phyloP scores from a whole-genome alignment of 2,113 vertebrate genomes.

The Sapayoa aenigma region DNA sequence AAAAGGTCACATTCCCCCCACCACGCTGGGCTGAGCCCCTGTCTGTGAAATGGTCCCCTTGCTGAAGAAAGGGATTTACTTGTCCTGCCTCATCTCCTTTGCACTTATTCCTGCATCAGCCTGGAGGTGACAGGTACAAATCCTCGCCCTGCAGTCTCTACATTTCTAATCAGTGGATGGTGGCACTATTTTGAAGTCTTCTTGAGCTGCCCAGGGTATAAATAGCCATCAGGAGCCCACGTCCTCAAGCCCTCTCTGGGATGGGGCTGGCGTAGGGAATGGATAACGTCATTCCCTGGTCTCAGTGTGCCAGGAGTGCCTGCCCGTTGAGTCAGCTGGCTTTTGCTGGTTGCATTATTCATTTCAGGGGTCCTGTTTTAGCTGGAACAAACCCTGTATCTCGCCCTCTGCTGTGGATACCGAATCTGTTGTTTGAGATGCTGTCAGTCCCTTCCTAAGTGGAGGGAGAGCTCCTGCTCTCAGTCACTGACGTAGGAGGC shows the following conservation, averaged over 20 bases:
- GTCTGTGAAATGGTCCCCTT: not conserved
- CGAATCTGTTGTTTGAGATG: not conserved
- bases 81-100: not conserved
- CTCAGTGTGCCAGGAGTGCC: not conserved
- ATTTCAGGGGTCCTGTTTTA: constrained; percentile 25
- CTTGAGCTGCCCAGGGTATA: not conserved
- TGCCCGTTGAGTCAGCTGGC: not conserved
- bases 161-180: not conserved
- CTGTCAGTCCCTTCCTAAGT: not conserved
- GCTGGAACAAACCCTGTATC: not conserved
- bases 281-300: not conserved
- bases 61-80: not conserved
- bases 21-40: not conserved
- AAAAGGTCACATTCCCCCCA: not conserved
- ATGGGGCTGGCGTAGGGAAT: not conserved
- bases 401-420: constrained; percentile 48
- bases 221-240: rapidly evolving
- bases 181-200: not conserved
- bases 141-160: rapidly evolving
- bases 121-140: not conserved
- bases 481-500: not conserved
- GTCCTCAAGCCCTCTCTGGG: not conserved
- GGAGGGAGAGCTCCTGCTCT: not conserved
- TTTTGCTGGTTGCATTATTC: constrained; percentile 40
- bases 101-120: rapidly evolving